Evolutionary conservation across 2,888 invertebrate genomes (phyloP).

Genomic region (Crossocerus cetratus): DNA sequence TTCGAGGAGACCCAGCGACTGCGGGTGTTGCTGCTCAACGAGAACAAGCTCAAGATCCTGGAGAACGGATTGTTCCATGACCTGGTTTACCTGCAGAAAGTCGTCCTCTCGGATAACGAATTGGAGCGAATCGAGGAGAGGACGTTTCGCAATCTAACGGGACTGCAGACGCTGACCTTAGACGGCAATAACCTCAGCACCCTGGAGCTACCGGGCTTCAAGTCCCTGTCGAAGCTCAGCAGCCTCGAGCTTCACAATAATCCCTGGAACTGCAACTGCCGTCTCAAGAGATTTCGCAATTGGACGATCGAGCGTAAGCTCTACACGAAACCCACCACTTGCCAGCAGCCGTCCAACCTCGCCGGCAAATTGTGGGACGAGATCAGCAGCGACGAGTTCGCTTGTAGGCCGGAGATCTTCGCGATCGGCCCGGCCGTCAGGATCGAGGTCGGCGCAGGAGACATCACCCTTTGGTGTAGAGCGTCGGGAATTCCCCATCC

Average conservation of each 20-base stretch:
- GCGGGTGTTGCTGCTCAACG: slow-evolving; percentile 85
- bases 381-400: slow-evolving; percentile 85
- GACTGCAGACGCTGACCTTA: slow-evolving; percentile 83
- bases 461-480: slow-evolving; percentile 85
- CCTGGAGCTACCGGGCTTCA: slow-evolving; percentile 83
- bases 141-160: slow-evolving; percentile 85
- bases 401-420: slow-evolving; percentile 87
- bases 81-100: slow-evolving; percentile 85
- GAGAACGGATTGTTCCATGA: slow-evolving; percentile 88
- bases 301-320: slow-evolving; percentile 86
- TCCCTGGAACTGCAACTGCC: slow-evolving; percentile 94
- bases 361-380: slow-evolving; percentile 86
- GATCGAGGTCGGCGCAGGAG: slow-evolving; percentile 81
- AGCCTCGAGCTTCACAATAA: slow-evolving; percentile 88
- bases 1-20: slow-evolving; percentile 86
- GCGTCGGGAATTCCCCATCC: slow-evolving; percentile 88
- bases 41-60: slow-evolving; percentile 86
- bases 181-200: slow-evolving; percentile 86
- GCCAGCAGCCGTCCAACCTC: slow-evolving; percentile 84
- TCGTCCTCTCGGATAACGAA: slow-evolving; percentile 87
- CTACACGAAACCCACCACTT: slow-evolving; percentile 86
- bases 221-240: slow-evolving; percentile 82
- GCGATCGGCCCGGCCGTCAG: slow-evolving; percentile 77
- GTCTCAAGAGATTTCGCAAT: slow-evolving; percentile 87
- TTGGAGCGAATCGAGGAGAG: slow-evolving; percentile 84